Percentiles rank a stretch among this genome's conserved stretches.
These are phyloP conservation scores for Amblyteles armatorius DNA, from an alignment of 2,888 invertebrate species.

Conservation along the genomic window DNA sequence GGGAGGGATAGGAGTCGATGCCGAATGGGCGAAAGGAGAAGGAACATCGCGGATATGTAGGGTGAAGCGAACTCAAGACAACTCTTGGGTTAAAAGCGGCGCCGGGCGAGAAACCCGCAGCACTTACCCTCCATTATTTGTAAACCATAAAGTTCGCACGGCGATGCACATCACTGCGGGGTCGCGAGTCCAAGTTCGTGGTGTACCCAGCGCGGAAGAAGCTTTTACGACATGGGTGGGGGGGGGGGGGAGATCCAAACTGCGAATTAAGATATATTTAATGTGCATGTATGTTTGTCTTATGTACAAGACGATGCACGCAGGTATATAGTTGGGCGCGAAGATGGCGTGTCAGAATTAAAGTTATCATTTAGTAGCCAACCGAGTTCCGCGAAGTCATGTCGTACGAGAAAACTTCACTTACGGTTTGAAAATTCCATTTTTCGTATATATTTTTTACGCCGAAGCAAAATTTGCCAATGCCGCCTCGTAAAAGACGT, in stretches of 20 bases:
- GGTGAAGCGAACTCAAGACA: conserved; percentile 42
- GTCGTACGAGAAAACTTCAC: too few relatives aligned
- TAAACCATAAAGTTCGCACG: conserved; percentile 72
- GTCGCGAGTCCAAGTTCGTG: not conserved
- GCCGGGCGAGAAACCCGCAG: conserved; percentile 30
- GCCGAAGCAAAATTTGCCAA: conserved; percentile 20
- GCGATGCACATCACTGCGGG: conserved; percentile 11
- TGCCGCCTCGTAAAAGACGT: not conserved
- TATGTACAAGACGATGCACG: too few relatives aligned
- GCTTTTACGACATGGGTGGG: conserved; percentile 18
- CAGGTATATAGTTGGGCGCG: too few relatives aligned
- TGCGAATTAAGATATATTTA: conserved; percentile 32
- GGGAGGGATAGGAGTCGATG: conserved; percentile 1
- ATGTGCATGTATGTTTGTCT: not conserved
- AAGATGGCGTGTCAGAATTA: too few relatives aligned
- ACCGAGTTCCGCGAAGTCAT: too few relatives aligned
- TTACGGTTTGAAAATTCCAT: too few relatives aligned
- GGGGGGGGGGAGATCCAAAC: conserved; percentile 4
- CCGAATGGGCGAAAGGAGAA: conserved; percentile 22
- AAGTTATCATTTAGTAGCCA: too few relatives aligned
- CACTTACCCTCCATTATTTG: conserved; percentile 74
- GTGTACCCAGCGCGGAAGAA: not conserved
- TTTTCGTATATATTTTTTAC: not conserved
- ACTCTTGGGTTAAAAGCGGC: conserved; percentile 24
- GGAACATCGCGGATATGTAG: conserved; percentile 33